Evolutionary conservation across 2,797 vertebrate genomes (phyloP), one percentile per base, ranked within the genome.

Genomic region (Sebastes iracundus): DNA sequence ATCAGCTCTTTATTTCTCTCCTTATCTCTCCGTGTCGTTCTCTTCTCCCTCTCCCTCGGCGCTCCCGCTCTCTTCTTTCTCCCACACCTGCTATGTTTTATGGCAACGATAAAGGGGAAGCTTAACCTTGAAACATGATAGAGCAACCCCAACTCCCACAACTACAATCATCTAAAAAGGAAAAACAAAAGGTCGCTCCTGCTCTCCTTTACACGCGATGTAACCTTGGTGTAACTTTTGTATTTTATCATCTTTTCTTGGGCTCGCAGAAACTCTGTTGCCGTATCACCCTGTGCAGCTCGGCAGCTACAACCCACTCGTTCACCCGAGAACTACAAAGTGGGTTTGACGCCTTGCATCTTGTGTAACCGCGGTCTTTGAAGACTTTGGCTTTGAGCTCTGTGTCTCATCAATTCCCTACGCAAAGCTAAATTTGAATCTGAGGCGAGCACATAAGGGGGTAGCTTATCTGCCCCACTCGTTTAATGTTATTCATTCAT

Each of bases 381-480:
- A 95, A 94, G 92, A 87, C 90, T 87, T 81, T 85, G 69, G 89
- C 92, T 93, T 91, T 93, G 92, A 94, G 92, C 90, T 81, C 86
- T 88, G 90, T 87, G 90, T 93, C 92, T 93, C 92, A 94, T 94
- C 93, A 93, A 93, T 94, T 93, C 91, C 92, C 92, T 86, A 87
- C 79, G 87, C 91, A 89, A 86, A 90, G 92, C 90, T 92, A 90
- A 88, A 93, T 94, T 87, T 93, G 90, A 93, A 93, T 91, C 81
- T 87, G 83, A 90, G 84, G 85, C 83, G 79, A 88, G 88, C 80
- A 42, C 86, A 87, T 78, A 73, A 81, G 84, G 90, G 90, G 86
- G 87, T 75, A 75, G 88, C 82, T 87, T 85, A 91, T 94, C 90
- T 86, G 88, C 88, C 89, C 85, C 79, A 56, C 86, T 90, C 74